Percentiles rank a stretch among this genome's conserved stretches.
phyloP scores from a whole-genome alignment of 1,140 invertebrate genomes.

The Cephus cinctus region DNA sequence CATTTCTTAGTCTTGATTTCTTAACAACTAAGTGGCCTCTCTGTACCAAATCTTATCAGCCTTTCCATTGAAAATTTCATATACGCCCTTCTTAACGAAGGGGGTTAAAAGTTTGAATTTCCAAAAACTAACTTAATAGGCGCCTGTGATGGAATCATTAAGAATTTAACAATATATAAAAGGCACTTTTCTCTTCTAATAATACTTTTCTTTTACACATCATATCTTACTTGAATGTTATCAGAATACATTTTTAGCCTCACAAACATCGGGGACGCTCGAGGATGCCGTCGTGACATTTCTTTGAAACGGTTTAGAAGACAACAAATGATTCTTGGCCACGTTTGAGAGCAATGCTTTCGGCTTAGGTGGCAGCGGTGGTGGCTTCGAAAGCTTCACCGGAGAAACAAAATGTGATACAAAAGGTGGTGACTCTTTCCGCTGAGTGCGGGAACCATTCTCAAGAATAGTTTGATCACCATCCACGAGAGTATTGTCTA shows the following conservation, averaged over 20 bases:
- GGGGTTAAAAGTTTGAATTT: conserved; percentile 5
- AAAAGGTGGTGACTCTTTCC: conserved; percentile 9
- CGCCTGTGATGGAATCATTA: neutral
- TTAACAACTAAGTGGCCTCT: too few species aligned
- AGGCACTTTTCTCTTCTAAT: neutral
- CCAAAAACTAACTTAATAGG: neutral
- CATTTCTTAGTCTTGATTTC: too few species aligned
- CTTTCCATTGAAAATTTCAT: neutral
- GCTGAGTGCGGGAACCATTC: conserved; percentile 30
- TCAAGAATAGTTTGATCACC: conserved; percentile 46
- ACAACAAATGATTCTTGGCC: conserved; percentile 36
- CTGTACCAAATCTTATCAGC: too few species aligned
- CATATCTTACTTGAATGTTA: neutral
- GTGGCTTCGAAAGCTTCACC: conserved; percentile 46
- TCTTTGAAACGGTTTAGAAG: conserved; percentile 42
- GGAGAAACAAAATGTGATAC: conserved; percentile 24
- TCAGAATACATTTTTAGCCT: conserved; percentile 33
- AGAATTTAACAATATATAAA: neutral
- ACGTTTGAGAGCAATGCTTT: conserved; percentile 41
- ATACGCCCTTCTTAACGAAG: conserved; percentile 4
- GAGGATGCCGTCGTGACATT: conserved; percentile 23
- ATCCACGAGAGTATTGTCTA: conserved; percentile 43
- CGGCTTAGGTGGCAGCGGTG: conserved; percentile 52
- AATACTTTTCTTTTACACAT: neutral
- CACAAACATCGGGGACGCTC: conserved; percentile 20